These are phyloP conservation scores for Cacoxenus indagator DNA, from an alignment of 2,888 invertebrate species.

Conservation along the genomic window DNA sequence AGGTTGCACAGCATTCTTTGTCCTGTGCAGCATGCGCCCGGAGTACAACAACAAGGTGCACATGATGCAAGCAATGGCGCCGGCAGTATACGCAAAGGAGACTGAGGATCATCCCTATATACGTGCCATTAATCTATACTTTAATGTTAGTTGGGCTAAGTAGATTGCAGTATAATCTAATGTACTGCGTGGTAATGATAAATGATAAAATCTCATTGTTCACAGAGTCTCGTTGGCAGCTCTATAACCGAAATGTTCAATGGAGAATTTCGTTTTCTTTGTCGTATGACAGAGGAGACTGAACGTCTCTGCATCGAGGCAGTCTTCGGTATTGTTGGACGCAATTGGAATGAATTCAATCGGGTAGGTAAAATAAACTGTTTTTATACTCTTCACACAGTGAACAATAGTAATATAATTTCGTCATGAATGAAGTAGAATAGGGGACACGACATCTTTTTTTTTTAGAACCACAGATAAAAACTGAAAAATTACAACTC, in stretches of 20 bases:
- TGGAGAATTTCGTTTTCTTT: constrained; percentile 65
- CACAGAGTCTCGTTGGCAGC: constrained; percentile 67
- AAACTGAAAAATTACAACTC: neutral
- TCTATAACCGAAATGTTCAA: constrained; percentile 67
- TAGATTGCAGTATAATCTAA: no score
- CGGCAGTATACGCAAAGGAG: constrained; percentile 75
- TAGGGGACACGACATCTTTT: no score
- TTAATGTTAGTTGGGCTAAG: constrained; percentile 58
- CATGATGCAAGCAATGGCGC: constrained; percentile 79
- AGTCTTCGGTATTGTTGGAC: constrained; percentile 67
- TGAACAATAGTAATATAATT: neutral
- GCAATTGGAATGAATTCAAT: constrained; percentile 67
- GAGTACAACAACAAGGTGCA: constrained; percentile 78
- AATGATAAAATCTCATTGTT: neutral
- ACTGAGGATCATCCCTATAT: constrained; percentile 68
- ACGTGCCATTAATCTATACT: constrained; percentile 64
- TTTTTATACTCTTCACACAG: no score
- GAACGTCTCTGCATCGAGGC: constrained; percentile 67
- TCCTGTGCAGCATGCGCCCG: constrained; percentile 76
- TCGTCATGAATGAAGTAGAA: neutral
- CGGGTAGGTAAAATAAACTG: no score
- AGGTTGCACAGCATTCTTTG: constrained; percentile 81
- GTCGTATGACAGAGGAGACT: constrained; percentile 67
- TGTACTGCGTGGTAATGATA: no score
- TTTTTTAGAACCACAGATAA: no score